A percentile compares a stretch with the other conserved stretches of the same genome.
phyloP scores from a whole-genome alignment of 2,113 vertebrate genomes.

The Nansenia antarctica region DNA sequence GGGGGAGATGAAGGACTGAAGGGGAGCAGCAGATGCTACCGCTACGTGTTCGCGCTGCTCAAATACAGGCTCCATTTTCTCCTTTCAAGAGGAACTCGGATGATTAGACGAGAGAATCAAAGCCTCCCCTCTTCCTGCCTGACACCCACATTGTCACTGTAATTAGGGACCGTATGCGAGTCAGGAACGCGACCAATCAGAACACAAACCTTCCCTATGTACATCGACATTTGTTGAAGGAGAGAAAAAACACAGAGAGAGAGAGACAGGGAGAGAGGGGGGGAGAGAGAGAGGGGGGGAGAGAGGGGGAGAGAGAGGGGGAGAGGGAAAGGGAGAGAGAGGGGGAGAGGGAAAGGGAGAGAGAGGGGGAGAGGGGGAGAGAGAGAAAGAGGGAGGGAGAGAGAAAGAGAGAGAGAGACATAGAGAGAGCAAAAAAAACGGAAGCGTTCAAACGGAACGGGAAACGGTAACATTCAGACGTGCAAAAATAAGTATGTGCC shows the following conservation, averaged over 20 bases:
- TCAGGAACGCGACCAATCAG: slow-evolving; percentile 28
- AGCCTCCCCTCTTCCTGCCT: slow-evolving; percentile 7
- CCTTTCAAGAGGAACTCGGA: slow-evolving; percentile 57
- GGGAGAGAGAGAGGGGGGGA: too few relatives aligned
- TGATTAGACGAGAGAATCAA: slow-evolving; percentile 68
- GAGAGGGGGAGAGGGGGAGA: too few relatives aligned
- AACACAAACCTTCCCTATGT: slow-evolving; percentile 33
- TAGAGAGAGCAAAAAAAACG: too few relatives aligned
- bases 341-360: too few relatives aligned
- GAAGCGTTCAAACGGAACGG: too few relatives aligned
- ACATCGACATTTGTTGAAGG: slow-evolving; percentile 44
- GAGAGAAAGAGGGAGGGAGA: too few relatives aligned
- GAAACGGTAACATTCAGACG: too few relatives aligned
- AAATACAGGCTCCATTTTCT: slow-evolving; percentile 60
- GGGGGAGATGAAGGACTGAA: slow-evolving; percentile 62
- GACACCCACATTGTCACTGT: slow-evolving; percentile 53
- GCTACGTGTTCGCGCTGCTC: slow-evolving; percentile 69
- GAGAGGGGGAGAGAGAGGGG: too few relatives aligned
- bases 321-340: too few relatives aligned
- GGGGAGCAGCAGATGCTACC: slow-evolving; percentile 75
- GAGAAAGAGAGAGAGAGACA: too few relatives aligned
- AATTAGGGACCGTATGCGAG: slow-evolving; percentile 59
- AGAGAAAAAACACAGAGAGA: neutral
- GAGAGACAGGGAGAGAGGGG: too few relatives aligned
- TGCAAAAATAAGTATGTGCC: too few relatives aligned